Conservation (phyloP, 2,113 vertebrate genomes). For the Melospiza georgiana region DNA sequence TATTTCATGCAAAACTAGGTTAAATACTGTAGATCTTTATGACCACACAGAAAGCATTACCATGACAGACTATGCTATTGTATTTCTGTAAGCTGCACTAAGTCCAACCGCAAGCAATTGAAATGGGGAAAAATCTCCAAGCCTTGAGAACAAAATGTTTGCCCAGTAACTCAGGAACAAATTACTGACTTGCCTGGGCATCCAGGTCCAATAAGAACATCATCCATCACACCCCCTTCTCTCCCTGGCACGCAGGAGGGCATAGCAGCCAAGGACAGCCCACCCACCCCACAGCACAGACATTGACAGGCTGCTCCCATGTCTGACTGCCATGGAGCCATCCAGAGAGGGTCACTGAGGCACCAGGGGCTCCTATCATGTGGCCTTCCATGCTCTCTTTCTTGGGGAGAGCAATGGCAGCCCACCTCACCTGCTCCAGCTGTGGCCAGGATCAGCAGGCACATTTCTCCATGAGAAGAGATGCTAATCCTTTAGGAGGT, state of each 20-base stretch:
- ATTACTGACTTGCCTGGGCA: neutral
- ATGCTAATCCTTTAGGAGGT: neutral
- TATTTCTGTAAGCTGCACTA: neutral
- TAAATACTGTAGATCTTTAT: slow-evolving; percentile 58
- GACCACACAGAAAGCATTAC: slow-evolving; percentile 62
- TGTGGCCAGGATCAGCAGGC: rapidly evolving
- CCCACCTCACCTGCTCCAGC: neutral
- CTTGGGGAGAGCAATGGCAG: rapidly evolving
- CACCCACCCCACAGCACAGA: neutral
- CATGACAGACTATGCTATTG: neutral
- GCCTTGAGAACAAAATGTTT: neutral
- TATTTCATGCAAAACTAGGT: slow-evolving; percentile 66
- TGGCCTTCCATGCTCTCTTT: neutral
- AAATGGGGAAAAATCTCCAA: neutral
- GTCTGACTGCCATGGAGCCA: rapidly evolving
- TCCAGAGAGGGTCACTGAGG: neutral
- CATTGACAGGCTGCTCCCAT: neutral
- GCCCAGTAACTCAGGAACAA: neutral
- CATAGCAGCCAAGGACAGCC: neutral
- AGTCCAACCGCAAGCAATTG: neutral
- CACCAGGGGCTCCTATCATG: rapidly evolving
- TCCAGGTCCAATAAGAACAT: neutral
- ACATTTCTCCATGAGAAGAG: neutral
- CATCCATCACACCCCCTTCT: neutral
- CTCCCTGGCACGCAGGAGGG: rapidly evolving